These are phyloP conservation scores for Mus spretus DNA, from an alignment of 2,797 vertebrate genomes.

Conservation along the genomic window DNA sequence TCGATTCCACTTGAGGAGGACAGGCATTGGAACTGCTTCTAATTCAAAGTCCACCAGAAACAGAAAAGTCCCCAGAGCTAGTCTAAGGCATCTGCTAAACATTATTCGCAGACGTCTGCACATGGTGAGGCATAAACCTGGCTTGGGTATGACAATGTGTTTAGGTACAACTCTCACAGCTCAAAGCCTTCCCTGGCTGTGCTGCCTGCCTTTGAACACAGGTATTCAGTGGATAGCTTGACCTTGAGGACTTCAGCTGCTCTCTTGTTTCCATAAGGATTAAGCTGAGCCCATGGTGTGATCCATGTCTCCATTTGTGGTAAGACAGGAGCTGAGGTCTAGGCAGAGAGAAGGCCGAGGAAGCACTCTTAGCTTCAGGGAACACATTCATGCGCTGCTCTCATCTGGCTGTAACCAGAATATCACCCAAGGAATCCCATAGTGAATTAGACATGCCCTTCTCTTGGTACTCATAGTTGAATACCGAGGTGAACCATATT, in stretches of 20 bases:
- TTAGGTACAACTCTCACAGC: background rate
- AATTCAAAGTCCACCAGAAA: slow-evolving; percentile 14
- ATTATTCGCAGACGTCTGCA: background rate
- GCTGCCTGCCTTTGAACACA: background rate
- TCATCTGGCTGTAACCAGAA: background rate
- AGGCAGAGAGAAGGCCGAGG: background rate
- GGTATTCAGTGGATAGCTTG: background rate
- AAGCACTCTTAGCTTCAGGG: accelerated
- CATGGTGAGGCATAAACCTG: background rate
- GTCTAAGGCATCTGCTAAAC: background rate
- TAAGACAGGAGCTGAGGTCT: background rate
- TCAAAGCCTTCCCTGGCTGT: background rate
- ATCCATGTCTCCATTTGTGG: background rate
- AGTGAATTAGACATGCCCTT: background rate
- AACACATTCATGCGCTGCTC: background rate
- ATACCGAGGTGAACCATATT: no score
- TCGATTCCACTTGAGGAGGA: slow-evolving; percentile 50
- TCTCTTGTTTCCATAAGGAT: background rate
- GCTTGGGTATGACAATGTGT: background rate
- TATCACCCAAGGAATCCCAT: no score
- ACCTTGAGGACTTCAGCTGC: background rate
- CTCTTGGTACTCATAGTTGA: no score
- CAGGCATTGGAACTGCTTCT: slow-evolving; percentile 20
- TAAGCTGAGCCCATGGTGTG: background rate
- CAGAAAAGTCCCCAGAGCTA: background rate